A percentile compares a stretch with the other conserved stretches of the same genome.
phyloP scores from a whole-genome alignment of 1,140 invertebrate species.

The Saccostrea glomerata region DNA sequence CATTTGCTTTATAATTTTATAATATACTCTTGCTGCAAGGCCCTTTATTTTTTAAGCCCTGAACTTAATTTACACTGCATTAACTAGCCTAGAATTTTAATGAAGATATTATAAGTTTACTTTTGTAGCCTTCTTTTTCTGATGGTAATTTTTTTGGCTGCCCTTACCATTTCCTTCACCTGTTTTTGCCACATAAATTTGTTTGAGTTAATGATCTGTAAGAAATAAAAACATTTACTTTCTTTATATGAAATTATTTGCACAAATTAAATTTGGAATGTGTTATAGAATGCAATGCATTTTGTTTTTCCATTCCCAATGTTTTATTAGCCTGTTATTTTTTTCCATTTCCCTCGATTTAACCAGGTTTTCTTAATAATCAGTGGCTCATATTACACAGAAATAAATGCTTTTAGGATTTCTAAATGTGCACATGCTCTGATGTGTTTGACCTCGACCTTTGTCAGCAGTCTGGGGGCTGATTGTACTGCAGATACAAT shows the following conservation, averaged over 20 bases:
- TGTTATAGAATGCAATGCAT: neutral
- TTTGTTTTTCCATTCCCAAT: neutral
- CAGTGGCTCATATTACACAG: neutral
- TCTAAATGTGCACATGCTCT: constrained; percentile 27
- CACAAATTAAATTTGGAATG: neutral
- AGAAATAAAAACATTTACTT: neutral
- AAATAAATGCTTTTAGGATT: neutral
- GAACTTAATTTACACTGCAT: too few relatives aligned
- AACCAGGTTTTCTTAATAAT: neutral
- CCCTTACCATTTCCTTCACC: neutral
- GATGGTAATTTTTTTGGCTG: too few relatives aligned
- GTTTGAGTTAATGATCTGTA: neutral
- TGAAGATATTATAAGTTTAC: too few relatives aligned
- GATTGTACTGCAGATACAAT: neutral
- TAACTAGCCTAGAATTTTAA: too few relatives aligned
- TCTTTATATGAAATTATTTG: neutral
- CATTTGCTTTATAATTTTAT: too few relatives aligned
- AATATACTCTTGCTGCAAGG: too few relatives aligned
- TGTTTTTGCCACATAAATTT: neutral
- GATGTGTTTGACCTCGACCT: constrained; percentile 8
- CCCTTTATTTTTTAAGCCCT: too few relatives aligned
- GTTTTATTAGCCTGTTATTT: neutral
- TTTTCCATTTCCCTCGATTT: neutral
- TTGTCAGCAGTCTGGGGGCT: neutral
- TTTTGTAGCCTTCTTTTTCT: too few relatives aligned